Conservation (phyloP, 2,797 vertebrate species). For the Cynodonichthys magdalenae region DNA sequence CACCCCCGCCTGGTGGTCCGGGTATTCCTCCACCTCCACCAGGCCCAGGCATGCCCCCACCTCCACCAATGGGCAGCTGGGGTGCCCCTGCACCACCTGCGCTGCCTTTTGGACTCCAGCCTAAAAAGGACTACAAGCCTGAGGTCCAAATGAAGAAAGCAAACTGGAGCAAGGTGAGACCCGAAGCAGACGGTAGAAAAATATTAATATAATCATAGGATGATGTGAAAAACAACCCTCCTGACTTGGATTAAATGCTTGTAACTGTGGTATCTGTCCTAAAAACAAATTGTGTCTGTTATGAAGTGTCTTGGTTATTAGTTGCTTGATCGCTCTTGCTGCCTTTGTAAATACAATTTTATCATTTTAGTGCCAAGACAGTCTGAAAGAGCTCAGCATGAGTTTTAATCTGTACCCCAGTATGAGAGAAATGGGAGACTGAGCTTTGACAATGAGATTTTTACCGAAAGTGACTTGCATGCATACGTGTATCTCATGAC, state of each 20-base stretch:
- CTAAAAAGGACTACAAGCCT: slow-evolving; percentile 88
- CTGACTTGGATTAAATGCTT: neutral
- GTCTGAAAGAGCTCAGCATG: slow-evolving; percentile 7
- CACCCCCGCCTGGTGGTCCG: slow-evolving; percentile 34
- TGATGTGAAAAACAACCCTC: neutral
- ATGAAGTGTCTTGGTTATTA: slow-evolving; percentile 1
- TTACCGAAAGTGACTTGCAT: slow-evolving; percentile 61
- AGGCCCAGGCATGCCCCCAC: slow-evolving; percentile 25
- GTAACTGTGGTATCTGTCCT: neutral
- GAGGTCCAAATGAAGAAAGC: slow-evolving; percentile 85
- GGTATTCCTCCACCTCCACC: slow-evolving; percentile 67
- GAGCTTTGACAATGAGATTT: slow-evolving; percentile 46
- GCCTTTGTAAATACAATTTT: slow-evolving; percentile 2
- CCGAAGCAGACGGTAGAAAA: neutral
- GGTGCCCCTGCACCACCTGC: slow-evolving; percentile 55
- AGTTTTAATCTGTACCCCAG: slow-evolving; percentile 17
- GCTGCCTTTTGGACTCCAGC: slow-evolving; percentile 83
- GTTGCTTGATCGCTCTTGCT: neutral
- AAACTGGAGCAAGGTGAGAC: slow-evolving; percentile 90
- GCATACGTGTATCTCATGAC: slow-evolving; percentile 64
- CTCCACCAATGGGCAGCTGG: slow-evolving; percentile 75
- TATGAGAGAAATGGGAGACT: slow-evolving; percentile 22
- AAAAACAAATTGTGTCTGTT: neutral
- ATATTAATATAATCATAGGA: neutral
- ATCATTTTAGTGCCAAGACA: neutral